phyloP scores from a whole-genome alignment of 2,888 invertebrate genomes.

The Nemurella pictetii region DNA sequence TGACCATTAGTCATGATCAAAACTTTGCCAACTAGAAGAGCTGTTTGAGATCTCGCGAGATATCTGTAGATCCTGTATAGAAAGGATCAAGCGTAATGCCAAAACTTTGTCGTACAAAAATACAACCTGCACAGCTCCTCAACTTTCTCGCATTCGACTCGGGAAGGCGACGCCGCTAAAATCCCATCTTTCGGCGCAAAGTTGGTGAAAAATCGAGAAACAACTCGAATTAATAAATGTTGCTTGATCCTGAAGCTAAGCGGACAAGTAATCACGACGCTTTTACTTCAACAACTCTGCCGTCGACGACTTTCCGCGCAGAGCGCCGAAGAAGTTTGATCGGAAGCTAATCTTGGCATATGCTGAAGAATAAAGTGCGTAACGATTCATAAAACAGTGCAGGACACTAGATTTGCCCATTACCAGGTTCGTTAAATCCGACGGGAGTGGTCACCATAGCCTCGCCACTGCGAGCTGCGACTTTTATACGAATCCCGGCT shows the following conservation, averaged over 20 bases:
- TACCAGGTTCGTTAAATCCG: neutral
- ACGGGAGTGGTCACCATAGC: neutral
- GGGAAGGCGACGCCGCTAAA: neutral
- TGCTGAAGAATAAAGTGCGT: neutral
- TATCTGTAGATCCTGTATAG: neutral
- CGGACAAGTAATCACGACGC: neutral
- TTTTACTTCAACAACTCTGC: neutral
- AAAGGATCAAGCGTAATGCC: conserved; percentile 27
- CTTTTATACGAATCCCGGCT: neutral
- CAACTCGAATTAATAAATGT: conserved; percentile 28
- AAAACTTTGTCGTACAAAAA: conserved; percentile 31
- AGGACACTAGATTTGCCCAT: neutral
- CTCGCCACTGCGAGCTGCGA: no score
- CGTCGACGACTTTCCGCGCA: neutral
- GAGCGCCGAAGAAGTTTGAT: neutral
- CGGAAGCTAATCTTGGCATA: neutral
- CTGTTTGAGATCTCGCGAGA: conserved; percentile 16
- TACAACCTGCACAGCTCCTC: conserved; percentile 13
- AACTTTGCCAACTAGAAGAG: conserved; percentile 5
- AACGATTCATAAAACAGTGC: neutral
- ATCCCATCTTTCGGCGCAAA: neutral
- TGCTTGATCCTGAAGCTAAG: conserved; percentile 15
- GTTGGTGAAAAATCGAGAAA: conserved; percentile 22
- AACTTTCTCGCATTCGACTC: neutral
- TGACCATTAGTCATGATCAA: conserved; percentile 31